Conservation (phyloP, 2,888 invertebrate genomes). For the Papilio demoleus region DNA sequence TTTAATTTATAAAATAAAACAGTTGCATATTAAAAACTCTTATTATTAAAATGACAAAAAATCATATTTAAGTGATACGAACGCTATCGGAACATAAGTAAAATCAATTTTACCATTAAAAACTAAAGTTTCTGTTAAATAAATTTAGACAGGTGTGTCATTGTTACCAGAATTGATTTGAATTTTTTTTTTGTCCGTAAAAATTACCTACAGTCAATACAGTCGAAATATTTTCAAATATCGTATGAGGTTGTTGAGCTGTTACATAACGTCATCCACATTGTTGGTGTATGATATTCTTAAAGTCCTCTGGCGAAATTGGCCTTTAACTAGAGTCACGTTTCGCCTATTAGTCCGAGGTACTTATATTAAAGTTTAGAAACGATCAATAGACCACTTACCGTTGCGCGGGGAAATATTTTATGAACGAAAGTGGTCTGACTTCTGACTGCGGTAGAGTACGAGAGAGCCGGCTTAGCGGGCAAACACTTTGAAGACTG, state of each 20-base stretch:
- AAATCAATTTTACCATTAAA: not conserved
- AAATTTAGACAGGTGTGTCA: not conserved
- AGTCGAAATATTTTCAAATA: not conserved
- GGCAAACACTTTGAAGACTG: slow-evolving; percentile 44
- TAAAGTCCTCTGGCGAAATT: slow-evolving; percentile 70
- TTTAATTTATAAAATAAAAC: not conserved
- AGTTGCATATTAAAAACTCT: no score
- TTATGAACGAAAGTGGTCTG: slow-evolving; percentile 60
- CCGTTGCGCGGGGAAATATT: slow-evolving; percentile 67
- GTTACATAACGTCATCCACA: slow-evolving; percentile 60
- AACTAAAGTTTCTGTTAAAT: no score
- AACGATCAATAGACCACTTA: slow-evolving; percentile 73
- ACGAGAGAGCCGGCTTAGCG: slow-evolving; percentile 47
- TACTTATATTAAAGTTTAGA: slow-evolving; percentile 79
- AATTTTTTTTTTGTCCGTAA: not conserved
- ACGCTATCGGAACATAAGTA: not conserved
- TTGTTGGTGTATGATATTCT: slow-evolving; percentile 77
- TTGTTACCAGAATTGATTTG: not conserved
- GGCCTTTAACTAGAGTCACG: slow-evolving; percentile 75
- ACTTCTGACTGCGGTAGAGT: slow-evolving; percentile 46
- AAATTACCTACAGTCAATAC: not conserved
- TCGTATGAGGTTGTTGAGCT: slow-evolving; percentile 6
- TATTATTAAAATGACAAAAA: not conserved
- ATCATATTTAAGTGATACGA: not conserved
- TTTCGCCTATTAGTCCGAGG: slow-evolving; percentile 74